Evolutionary conservation across 2,113 vertebrate species (phyloP).

Genomic region (Actinemys pallida): DNA sequence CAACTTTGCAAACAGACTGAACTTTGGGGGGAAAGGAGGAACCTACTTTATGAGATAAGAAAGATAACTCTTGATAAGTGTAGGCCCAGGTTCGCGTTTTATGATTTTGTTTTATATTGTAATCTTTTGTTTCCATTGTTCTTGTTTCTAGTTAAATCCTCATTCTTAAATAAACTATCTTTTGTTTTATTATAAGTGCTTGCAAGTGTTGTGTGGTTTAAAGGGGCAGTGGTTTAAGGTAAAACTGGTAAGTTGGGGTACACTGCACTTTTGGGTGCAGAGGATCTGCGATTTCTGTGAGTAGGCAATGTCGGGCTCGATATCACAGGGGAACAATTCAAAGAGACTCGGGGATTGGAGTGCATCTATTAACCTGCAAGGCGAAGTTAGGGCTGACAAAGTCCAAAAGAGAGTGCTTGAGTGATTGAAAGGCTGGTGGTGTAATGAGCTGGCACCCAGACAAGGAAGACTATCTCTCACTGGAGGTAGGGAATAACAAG

Average conservation of each 20-base stretch:
- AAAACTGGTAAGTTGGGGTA: not conserved
- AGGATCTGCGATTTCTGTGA: not conserved
- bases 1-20: not conserved
- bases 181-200: not conserved
- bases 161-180: not conserved
- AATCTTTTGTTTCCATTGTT: not conserved
- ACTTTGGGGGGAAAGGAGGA: not conserved
- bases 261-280: not conserved
- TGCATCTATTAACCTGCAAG: not conserved
- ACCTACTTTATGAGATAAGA: not conserved
- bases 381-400: not conserved
- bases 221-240: not conserved
- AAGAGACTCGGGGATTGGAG: not conserved
- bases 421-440: not conserved
- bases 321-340: not conserved
- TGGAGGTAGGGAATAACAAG: not conserved
- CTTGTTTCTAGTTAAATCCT: not conserved
- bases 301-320: not conserved
- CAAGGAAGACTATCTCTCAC: not conserved
- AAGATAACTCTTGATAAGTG: not conserved
- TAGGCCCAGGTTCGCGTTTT: not conserved
- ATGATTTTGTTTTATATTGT: not conserved
- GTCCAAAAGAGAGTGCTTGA: not conserved
- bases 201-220: not conserved
- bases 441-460: not conserved